A percentile compares a stretch with the other conserved stretches of the same genome.
Evolutionary conservation across 2,113 vertebrate species (phyloP).

Genomic region (Bujurquina vittata): DNA sequence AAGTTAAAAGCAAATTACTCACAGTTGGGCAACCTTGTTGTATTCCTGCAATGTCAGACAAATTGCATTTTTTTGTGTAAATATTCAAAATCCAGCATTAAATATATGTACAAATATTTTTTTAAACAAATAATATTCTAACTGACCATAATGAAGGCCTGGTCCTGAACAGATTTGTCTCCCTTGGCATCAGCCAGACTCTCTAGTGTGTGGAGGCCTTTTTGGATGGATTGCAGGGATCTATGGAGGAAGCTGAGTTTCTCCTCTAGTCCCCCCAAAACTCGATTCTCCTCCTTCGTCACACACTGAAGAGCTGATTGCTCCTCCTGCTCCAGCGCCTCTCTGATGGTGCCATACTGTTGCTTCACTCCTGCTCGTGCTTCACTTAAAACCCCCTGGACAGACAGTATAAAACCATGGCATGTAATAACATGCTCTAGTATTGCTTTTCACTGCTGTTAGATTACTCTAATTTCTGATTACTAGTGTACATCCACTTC

Average conservation of each 20-base stretch:
- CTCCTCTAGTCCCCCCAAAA: constrained; percentile 70
- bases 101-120: background rate
- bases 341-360: constrained; percentile 78
- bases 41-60: constrained; percentile 74
- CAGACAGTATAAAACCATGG: background rate
- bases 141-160: constrained; percentile 79
- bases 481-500: background rate
- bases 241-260: constrained; percentile 67
- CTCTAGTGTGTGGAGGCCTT: constrained; percentile 67
- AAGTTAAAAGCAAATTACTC: constrained; percentile 50
- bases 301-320: constrained; percentile 71
- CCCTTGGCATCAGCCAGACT: constrained; percentile 70
- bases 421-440: background rate
- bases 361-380: constrained; percentile 60
- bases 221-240: constrained; percentile 65
- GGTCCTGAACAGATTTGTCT: constrained; percentile 66
- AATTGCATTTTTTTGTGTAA: background rate
- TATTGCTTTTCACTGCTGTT: background rate
- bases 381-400: constrained; percentile 62
- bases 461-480: background rate
- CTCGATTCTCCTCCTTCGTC: constrained; percentile 69
- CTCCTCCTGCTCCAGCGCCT: constrained; percentile 79
- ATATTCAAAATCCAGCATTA: background rate
- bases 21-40: constrained; percentile 74
- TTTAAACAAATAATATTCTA: background rate